Evolutionary conservation across 2,113 vertebrate species (phyloP), one percentile per base, ranked within the genome.

Genomic region (Cottus gobio): DNA sequence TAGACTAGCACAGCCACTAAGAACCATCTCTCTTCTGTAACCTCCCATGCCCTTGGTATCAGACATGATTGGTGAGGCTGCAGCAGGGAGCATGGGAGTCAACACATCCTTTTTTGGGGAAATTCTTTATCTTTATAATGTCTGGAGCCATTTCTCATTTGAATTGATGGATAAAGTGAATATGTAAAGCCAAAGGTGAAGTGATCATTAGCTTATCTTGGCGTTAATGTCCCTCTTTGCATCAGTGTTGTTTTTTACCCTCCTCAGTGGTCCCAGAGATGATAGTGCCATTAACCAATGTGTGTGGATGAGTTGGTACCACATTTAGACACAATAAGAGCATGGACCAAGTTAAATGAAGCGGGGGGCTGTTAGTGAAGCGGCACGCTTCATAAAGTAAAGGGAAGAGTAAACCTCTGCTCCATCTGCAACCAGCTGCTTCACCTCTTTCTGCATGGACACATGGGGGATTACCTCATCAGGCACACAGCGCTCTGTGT

Each of bases 401-500:
- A 85, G 48, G 28, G 52, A 5, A 89, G 73, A 79, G 78, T 52
- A 80, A 90, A 91, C 87, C 42, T 82, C 42, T 57, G 77, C 72
- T 74, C 75, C 83, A 71, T 86, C 72, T 90, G 77, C 60, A 78
- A 15, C 60, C 92, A 90, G 91, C 85, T 93, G 92, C 86, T 89
- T 88, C 72, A 81, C 80, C 76, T 79, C 60, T 31, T 61, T 56
- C 70, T 88, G 80, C 65, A 12, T 13, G 26, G 83, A 84, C 85
- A 64, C 84, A 71, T 63, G 83, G 76, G 78, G 65, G 54, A 83
- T 91, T 58, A 93, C 73, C 90, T 93, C 91, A 92, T 80, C 24
- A 15, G 56, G 67, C 72, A 63, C 60, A 64, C 62, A 50, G 66
- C 61, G 18, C 60, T 31, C 54, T 26, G 75, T 84, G 87, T 89